Evolutionary conservation across 2,888 invertebrate genomes (phyloP), one percentile per base, ranked within the genome.

Genomic region (Himalopsyche kuldschensis): DNA sequence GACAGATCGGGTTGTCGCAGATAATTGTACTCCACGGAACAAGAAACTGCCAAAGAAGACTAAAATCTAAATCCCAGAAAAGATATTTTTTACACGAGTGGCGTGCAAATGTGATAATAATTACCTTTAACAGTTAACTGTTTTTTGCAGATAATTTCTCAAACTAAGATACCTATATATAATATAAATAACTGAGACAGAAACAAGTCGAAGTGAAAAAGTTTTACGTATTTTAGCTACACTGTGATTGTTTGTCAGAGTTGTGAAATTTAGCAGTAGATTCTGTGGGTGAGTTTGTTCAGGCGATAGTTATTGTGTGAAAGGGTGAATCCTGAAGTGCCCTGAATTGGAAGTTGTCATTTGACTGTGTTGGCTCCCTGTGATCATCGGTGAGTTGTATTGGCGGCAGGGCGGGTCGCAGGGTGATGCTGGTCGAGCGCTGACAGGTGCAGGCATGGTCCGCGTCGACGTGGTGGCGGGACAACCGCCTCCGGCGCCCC

Each of bases 401-500:
- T 15, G 81, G 32, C 46, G 8, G 48, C 63, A 79, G 41, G 79
- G 81, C 17, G 76, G 47, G 55, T 77, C 69, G 69, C 69, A 69
- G 69, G 69, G 81, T 24, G 81, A 76, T 81, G 81, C 48, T 8
- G 77, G 77, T 31, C n/a, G 69, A 69, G 27, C 84, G 77, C 75
- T 76, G 69, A 69, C 69, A 76, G 84, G 80, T n/a, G 75, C 63
- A 47, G 82, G 77, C 27, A 86, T 86, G 86, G 86, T 86, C 76
- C 80, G 86, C 63, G 85, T 84, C 83, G 86, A 86, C 55, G 83
- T 85, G 84, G 86, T 78, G 81, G 83, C 82, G 82, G 85, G 84
- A 82, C 84, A 80, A 77, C 80, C 83, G 81, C 81, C 84, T 30
- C 31, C 90, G 89, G 85, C 91, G 90, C 86, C 90, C 88, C 88